Conservation (phyloP, 2,888 invertebrate genomes). For the Cotesia congregata region DNA sequence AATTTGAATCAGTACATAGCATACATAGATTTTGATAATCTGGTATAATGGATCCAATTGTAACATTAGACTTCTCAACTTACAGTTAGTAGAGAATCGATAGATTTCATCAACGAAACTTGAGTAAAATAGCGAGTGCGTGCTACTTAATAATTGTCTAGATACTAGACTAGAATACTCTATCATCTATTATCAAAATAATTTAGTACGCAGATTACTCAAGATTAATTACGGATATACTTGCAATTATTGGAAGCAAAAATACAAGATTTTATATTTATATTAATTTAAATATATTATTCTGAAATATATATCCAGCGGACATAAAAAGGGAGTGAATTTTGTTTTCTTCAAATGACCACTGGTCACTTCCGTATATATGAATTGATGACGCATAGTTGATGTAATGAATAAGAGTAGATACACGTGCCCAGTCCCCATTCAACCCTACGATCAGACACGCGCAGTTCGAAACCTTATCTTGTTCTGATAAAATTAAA, state of each 20-base stretch:
- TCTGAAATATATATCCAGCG: no score
- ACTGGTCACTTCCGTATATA: conserved; percentile 47
- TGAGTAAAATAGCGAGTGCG: conserved; percentile 16
- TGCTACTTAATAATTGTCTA: conserved; percentile 16
- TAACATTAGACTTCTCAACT: not conserved
- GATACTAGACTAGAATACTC: not conserved
- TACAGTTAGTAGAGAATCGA: conserved; percentile 10
- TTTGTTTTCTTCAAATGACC: conserved; percentile 37
- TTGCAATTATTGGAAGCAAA: not conserved
- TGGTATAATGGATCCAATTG: not conserved
- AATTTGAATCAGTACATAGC: no score
- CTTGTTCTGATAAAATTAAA: not conserved
- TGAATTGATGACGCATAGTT: conserved; percentile 50
- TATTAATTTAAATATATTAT: no score
- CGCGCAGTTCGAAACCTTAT: conserved; percentile 24
- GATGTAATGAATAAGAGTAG: conserved; percentile 33
- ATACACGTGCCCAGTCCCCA: conserved; percentile 48
- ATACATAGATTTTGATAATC: not conserved
- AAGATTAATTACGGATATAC: not conserved
- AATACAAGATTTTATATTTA: not conserved
- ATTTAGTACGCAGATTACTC: not conserved
- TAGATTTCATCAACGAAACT: conserved; percentile 11
- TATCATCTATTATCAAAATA: conserved; percentile 15
- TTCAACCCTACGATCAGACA: conserved; percentile 19
- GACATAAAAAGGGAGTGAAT: not conserved